Base-by-base conservation (phyloP, 2,113 vertebrate species). In the Gadus macrocephalus region DNA sequence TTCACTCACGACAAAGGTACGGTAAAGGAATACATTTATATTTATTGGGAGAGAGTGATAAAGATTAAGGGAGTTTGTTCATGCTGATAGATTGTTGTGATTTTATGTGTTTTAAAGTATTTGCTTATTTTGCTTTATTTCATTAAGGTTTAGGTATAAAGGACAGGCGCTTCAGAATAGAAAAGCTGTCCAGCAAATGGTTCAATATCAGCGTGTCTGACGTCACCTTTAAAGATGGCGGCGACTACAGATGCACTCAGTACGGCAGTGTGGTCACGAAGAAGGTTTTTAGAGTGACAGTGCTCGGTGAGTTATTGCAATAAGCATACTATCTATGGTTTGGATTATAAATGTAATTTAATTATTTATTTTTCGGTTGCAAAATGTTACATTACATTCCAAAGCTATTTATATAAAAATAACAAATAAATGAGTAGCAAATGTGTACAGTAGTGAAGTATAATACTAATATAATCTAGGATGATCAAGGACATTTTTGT, bases 211-310 rank as follows among this genome's bases (percentile, higher is more conserved):
- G 70, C 11, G 53, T 92, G 66, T 84, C 86, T 3, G 28, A 78
- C 8, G 69, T 91, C 42, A 86, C 67, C 14, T 87, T 92, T 31
- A 85, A 72, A 28, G 91, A 93, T 67, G 88, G 82, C 69, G 92
- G 92, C 31, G 64, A 60, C 35, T 92, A 92, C 71, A 90, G 27
- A 5, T 93, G 91, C 79, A 2, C 58, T 55, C 67, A 82, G 9
- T 92, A 91, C n/a, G 61, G 0, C 4, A 0, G 62, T 0, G 2
- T 3, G 1, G 15, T 56, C 1, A 56, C 1, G 5, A 66, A 69
- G 27, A 91, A 64, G 71, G 78, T 3, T 25, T 81, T 88, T 62
- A 71, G 86, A 67, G 83, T 93, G 35, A 89, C 80, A 0, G 90
- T 93, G 67, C 25, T 92, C 27, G 87, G 92, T 93, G 70, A 84